Conservation (phyloP, 1,140 invertebrate genomes). For the Hetaerina americana region DNA sequence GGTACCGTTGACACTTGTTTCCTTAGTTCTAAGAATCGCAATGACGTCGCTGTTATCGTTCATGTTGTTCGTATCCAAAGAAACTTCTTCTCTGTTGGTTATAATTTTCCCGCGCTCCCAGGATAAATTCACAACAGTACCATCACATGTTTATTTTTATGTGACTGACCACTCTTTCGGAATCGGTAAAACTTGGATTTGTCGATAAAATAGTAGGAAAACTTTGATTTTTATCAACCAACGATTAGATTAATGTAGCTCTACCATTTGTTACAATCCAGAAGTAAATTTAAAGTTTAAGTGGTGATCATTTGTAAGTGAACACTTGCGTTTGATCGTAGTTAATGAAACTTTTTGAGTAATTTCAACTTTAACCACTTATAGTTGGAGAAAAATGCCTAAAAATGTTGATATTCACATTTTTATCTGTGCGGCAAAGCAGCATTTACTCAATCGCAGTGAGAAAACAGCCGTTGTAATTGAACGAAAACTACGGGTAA, state of each 20-base stretch:
- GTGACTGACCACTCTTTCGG: no score
- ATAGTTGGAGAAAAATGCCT: neutral
- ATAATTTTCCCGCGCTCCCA: neutral
- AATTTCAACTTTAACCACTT: neutral
- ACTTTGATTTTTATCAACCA: no score
- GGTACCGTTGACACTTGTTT: no score
- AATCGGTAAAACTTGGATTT: no score
- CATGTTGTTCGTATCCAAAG: no score
- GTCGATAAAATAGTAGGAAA: no score
- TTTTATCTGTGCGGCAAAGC: neutral
- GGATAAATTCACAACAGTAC: neutral
- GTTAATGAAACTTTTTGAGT: neutral
- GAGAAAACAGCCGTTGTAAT: neutral
- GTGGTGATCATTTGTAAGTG: neutral
- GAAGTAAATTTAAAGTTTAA: neutral
- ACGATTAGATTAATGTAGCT: no score
- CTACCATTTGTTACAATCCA: neutral
- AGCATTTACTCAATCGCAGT: neutral
- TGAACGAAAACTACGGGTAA: neutral
- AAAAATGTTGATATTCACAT: neutral
- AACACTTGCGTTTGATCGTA: neutral
- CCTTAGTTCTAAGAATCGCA: no score
- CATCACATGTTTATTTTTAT: neutral
- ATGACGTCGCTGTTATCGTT: no score
- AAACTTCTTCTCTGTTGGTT: no score